Evolutionary conservation across 2,797 vertebrate species (phyloP), one percentile per base, ranked within the genome.

Genomic region (Adelosebastes latens): DNA sequence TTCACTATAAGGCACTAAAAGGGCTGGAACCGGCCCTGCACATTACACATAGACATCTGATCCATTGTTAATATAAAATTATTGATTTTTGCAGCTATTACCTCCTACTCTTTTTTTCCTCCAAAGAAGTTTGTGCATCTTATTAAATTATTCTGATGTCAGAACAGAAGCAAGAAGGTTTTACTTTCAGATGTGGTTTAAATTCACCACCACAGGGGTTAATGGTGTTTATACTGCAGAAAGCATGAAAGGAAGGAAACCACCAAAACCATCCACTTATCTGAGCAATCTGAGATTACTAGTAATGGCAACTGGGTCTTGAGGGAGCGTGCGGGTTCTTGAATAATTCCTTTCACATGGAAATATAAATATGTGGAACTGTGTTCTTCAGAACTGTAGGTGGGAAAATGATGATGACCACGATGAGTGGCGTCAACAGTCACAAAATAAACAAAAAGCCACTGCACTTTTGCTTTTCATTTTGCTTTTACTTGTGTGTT

Each of bases 321-420:
- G 1, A 60, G 16, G 34, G 12, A 66, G 4, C 9, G 2, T 22
- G 10, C 34, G 14, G 7, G 34, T 32, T 8, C 25, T 29, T 10
- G 5, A n/a, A 14, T 13, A 5, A 6, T 64, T n/a, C 8, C 1
- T 22, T 9, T 8, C 0, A n/a, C 7, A 59, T 31, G 16, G 2
- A 31, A 5, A 8, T 53, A 9, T 31, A 7, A 62, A 56, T 29
- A 14, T 55, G 60, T 22, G 20, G 13, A 8, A 29, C 0, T 13
- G 55, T 1, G 4, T 58, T 52, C 11, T 16, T n/a, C 10, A 16
- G 2, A 53, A 8, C 4, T 27, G 0, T 1, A 42, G 39, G 9
- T 6, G 10, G 24, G 32, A 46, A 56, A 27, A 18, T 29, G 1
- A 64, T 24, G 1, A 32, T 4, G 12, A 3, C 3, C 36, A 39